Base-by-base conservation (phyloP, 30 jellyfish, hydroid and myxozoan genomes). In the Haliclystus octoradiatus region DNA sequence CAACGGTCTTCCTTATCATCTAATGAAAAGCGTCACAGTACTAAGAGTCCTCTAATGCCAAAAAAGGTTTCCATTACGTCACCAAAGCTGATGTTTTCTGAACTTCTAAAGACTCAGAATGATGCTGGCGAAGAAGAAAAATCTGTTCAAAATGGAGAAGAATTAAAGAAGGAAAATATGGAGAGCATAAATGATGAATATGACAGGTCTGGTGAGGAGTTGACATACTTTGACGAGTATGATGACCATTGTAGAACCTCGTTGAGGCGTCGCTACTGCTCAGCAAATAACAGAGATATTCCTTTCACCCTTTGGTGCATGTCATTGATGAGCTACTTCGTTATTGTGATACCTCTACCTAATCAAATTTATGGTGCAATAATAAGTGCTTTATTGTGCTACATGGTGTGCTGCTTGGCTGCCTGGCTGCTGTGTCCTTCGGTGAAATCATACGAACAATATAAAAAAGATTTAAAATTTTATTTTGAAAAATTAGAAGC, bases 361-460 rank as follows among this genome's bases (percentile, higher is more conserved):
- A 19, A 40, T 19, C 19, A 9, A 40, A 26, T 83, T 19, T 46
- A 29, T 25, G 95, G 95, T 0, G 46, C 63, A 15, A 66, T 75
- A 14, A 40, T 80, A 25, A 95, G 99, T 2, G 73, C 83, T 26
- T 35, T 91, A 5, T 26, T 77, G 26, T 76, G 72, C 70, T 91
- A 91, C 66, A 77, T 91, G 27, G 49, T 50, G 52, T 90, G 99
- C 14, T 91, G 99, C 27, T 66, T 82, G 1, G 65, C 75, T 2
- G 68, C 83, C 2, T 74, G 94, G 95, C 66, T 75, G 46, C 68
- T 91, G 31, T 82, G 99, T 71, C 95, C 99, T 2, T 91, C 99
- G 24, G 94, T 83, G 26, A 93, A 78, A 35, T 74, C 93, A 12
- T 49, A 66, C 46, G 83, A 82, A 62, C 94, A 82, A 40, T 91